phyloP scores from a whole-genome alignment of 1,140 invertebrate genomes.

The Euglossa dilemma region DNA sequence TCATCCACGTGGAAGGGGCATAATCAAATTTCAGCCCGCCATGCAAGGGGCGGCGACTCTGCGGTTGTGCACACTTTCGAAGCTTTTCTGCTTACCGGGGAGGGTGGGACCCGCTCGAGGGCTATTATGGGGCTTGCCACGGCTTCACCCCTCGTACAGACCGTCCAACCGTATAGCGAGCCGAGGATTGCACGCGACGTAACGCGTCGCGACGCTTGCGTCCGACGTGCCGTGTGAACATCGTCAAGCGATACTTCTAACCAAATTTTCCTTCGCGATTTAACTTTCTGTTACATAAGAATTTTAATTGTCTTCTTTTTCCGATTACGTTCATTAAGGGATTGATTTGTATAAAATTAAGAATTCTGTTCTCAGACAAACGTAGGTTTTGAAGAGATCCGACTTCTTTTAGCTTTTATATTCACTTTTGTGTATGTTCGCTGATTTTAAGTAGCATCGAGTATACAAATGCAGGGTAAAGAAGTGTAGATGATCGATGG shows the following conservation, averaged over 20 bases:
- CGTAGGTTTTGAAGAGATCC: no score
- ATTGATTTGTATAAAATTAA: no score
- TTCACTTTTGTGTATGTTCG: background rate
- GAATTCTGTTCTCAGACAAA: no score
- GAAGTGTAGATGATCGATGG: background rate
- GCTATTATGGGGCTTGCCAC: slow-evolving; percentile 67
- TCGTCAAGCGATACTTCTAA: background rate
- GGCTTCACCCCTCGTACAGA: slow-evolving; percentile 36
- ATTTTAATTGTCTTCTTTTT: no score
- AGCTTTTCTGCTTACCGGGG: slow-evolving; percentile 60
- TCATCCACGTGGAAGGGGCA: slow-evolving; percentile 68
- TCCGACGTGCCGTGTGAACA: slow-evolving; percentile 23
- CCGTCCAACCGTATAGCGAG: slow-evolving; percentile 47
- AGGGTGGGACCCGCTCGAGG: slow-evolving; percentile 67
- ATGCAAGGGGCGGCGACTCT: slow-evolving; percentile 70
- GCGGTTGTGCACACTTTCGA: slow-evolving; percentile 68
- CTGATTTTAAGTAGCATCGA: background rate
- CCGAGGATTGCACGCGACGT: slow-evolving; percentile 48
- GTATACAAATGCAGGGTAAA: no score
- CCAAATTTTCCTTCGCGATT: background rate
- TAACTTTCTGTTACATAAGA: background rate
- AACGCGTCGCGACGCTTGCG: slow-evolving; percentile 33
- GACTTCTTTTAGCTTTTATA: background rate
- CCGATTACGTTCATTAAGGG: no score
- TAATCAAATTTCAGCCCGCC: slow-evolving; percentile 70